Evolutionary conservation across 2,797 vertebrate genomes (phyloP).

Genomic region (Acanthiza pusilla): DNA sequence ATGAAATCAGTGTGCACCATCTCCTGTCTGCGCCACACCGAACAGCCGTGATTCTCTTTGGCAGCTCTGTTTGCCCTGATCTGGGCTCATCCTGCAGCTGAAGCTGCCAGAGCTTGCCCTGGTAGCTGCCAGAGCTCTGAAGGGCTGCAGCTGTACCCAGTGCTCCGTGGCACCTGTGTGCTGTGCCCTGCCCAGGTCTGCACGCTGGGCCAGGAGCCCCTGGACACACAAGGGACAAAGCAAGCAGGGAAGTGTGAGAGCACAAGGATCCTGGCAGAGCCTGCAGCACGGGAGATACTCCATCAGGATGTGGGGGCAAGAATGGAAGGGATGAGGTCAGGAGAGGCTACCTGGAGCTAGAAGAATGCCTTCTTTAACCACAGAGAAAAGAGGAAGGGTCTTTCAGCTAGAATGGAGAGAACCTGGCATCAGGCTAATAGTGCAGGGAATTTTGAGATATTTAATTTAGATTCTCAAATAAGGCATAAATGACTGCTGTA

Average conservation of each 20-base stretch:
- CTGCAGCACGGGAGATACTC: background rate
- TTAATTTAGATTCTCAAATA: background rate
- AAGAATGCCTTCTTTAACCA: background rate
- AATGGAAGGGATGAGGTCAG: background rate
- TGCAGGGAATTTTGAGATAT: background rate
- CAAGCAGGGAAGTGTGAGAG: background rate
- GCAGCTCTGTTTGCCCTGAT: background rate
- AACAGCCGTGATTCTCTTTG: background rate
- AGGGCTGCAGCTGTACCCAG: background rate
- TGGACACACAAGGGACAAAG: no score
- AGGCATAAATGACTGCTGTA: background rate
- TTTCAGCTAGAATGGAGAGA: background rate
- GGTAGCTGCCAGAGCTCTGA: background rate
- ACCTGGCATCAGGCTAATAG: background rate
- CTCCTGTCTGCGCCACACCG: background rate
- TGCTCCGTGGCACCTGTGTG: background rate
- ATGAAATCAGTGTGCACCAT: background rate
- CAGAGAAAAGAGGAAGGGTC: background rate
- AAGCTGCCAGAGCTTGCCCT: background rate
- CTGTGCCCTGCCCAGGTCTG: background rate
- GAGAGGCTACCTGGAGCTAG: background rate
- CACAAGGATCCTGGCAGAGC: background rate
- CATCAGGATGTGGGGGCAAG: background rate
- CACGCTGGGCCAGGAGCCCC: background rate
- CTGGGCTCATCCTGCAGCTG: background rate